Conservation (phyloP, 2,797 vertebrate species). For the Schizothorax lantsangensis region DNA sequence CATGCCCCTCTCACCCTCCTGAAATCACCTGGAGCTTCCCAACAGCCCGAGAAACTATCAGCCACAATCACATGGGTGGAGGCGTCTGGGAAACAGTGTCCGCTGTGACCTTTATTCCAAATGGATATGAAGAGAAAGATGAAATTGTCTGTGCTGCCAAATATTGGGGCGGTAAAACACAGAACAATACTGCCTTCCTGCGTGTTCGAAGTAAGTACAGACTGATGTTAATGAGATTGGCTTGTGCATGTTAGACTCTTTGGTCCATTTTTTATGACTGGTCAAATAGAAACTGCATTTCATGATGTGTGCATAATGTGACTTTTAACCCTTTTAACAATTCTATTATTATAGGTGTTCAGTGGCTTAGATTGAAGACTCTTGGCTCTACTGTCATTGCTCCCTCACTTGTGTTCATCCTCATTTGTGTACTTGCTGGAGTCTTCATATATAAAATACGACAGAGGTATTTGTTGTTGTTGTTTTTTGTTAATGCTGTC, state of each 20-base stretch:
- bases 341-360: not conserved
- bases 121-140: constrained; percentile 61
- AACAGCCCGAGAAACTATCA: constrained; percentile 40
- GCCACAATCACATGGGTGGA: not conserved
- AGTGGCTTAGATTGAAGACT: not conserved
- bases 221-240: not conserved
- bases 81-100: constrained; percentile 69
- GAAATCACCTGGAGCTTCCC: constrained; percentile 68
- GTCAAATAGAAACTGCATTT: not conserved
- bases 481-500: not conserved
- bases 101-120: constrained; percentile 63
- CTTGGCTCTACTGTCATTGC: constrained; percentile 12
- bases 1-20: constrained; percentile 69
- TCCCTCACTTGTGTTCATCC: constrained; percentile 24
- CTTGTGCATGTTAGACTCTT: not conserved
- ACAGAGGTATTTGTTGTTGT: not conserved
- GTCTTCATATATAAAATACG: constrained; percentile 32
- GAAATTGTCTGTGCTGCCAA: constrained; percentile 63
- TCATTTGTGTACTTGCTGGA: constrained; percentile 31
- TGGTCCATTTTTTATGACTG: not conserved
- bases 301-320: not conserved
- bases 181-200: not conserved
- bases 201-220: constrained; percentile 64
- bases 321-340: not conserved
- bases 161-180: too few relatives aligned